Conservation (phyloP, 2,113 vertebrate genomes). For the Protobothrops mucrosquamatus region DNA sequence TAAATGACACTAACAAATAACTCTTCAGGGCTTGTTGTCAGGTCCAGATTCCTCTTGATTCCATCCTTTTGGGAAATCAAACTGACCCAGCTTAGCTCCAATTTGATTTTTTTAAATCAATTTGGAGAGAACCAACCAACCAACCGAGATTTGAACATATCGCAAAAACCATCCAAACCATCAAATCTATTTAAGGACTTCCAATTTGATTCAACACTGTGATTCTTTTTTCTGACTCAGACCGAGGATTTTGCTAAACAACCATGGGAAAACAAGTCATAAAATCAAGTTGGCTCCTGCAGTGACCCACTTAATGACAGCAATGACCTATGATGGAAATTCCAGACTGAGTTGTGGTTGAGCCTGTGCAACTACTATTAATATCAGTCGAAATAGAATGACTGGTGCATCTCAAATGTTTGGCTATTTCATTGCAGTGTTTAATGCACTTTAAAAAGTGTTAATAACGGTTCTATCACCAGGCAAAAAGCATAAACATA, state of each 20-base stretch:
- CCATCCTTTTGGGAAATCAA: neutral
- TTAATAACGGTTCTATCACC: neutral
- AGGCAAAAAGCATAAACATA: neutral
- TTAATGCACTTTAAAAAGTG: neutral
- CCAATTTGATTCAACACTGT: neutral
- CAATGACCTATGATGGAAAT: neutral
- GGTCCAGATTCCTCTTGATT: neutral
- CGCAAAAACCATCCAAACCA: neutral
- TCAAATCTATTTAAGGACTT: neutral
- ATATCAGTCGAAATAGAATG: neutral
- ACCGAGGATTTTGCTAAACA: neutral
- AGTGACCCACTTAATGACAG: neutral
- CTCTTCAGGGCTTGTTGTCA: neutral
- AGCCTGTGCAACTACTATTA: neutral
- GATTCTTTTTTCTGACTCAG: neutral
- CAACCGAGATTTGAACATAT: neutral
- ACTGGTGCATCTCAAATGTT: neutral
- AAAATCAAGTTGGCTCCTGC: neutral
- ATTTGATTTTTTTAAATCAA: neutral
- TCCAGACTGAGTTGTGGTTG: neutral
- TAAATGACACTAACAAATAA: neutral
- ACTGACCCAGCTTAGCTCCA: neutral
- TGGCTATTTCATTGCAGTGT: neutral
- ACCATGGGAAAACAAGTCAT: neutral
- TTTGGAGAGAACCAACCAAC: neutral